Conservation (phyloP, 2,888 invertebrate species). For the Tenodera sinensis region DNA sequence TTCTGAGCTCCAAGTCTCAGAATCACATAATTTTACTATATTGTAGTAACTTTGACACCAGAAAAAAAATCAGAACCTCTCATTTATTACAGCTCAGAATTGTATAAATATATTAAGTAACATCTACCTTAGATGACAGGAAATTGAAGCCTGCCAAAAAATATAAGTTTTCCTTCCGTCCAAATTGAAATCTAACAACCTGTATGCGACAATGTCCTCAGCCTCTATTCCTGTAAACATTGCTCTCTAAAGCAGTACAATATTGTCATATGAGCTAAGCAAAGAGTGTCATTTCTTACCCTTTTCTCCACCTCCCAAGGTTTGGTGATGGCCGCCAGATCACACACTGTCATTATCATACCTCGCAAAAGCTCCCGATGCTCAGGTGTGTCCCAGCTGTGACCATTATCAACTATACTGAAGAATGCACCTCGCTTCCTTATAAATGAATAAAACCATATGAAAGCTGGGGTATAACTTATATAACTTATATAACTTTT, state of each 20-base stretch:
- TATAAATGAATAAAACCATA: constrained; percentile 35
- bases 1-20: no score
- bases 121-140: no score
- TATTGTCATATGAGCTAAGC: neutral
- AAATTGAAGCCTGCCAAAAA: no score
- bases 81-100: no score
- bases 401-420: constrained; percentile 57
- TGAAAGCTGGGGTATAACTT: no score
- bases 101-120: no score
- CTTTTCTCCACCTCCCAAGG: constrained; percentile 90
- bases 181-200: no score
- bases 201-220: neutral
- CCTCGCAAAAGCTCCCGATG: constrained; percentile 79
- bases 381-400: constrained; percentile 69
- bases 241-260: neutral
- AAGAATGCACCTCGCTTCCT: constrained; percentile 88
- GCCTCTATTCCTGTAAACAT: neutral
- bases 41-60: no score
- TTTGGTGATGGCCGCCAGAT: constrained; percentile 90
- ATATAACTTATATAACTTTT: no score
- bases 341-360: constrained; percentile 94
- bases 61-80: no score
- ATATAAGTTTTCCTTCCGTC: no score
- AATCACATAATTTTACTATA: no score
- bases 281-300: constrained; percentile 41